phyloP scores from a whole-genome alignment of 2,113 vertebrate genomes.

The Pterocles gutturalis region DNA sequence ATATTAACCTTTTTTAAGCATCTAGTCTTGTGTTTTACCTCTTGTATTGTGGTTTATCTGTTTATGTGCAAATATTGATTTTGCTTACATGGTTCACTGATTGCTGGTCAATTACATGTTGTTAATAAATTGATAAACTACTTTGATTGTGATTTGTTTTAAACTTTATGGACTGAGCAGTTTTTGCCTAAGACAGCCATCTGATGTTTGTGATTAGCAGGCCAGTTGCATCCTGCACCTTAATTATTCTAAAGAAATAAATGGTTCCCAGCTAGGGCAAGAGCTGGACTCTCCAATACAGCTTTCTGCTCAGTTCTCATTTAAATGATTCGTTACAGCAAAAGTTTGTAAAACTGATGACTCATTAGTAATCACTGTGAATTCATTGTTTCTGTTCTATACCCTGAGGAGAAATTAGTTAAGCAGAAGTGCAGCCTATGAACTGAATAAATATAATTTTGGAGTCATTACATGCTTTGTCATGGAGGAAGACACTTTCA shows the following conservation, averaged over 20 bases:
- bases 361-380: not conserved
- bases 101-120: not conserved
- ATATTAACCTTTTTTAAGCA: not conserved
- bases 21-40: not conserved
- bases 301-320: not conserved
- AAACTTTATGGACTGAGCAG: not conserved
- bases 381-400: not conserved
- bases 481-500: not conserved
- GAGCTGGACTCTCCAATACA: not conserved
- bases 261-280: not conserved
- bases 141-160: not conserved
- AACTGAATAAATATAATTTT: not conserved
- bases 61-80: not conserved
- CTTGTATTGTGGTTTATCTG: not conserved
- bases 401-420: not conserved
- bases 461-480: not conserved
- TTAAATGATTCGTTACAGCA: not conserved
- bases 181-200: not conserved
- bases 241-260: not conserved
- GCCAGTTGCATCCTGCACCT: not conserved
- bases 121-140: constrained; percentile 6
- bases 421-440: not conserved
- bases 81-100: not conserved
- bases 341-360: not conserved
- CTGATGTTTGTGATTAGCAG: not conserved